Evolutionary conservation across 2,888 invertebrate species (phyloP).

Genomic region (Cistogaster globosa): DNA sequence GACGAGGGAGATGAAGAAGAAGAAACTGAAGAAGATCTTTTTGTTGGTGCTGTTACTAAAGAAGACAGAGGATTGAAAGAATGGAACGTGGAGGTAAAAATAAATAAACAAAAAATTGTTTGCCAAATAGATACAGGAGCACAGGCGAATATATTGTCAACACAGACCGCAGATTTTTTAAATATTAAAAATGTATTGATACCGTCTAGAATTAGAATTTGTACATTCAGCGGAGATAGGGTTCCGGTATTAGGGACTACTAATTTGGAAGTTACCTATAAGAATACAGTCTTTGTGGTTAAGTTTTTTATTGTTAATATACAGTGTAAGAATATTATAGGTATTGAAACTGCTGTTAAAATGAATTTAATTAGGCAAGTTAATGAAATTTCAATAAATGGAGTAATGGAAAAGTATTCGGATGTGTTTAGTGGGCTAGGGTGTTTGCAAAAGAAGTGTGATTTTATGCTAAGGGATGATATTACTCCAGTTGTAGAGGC

Average conservation of each 20-base stretch:
- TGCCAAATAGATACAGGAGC: slow-evolving; percentile 48
- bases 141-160: slow-evolving; percentile 44
- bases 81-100: too few species aligned
- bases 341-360: slow-evolving; percentile 4
- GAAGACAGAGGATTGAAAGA: too few species aligned
- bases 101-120: neutral
- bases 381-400: neutral
- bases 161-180: slow-evolving; percentile 6
- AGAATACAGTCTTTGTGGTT: neutral
- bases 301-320: neutral
- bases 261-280: neutral
- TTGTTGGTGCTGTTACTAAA: too few species aligned
- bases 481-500: neutral
- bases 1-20: neutral
- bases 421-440: neutral
- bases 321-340: neutral
- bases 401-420: neutral
- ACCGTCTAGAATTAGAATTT: slow-evolving; percentile 1
- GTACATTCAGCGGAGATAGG: neutral
- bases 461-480: neutral
- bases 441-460: neutral
- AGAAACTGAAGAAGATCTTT: too few species aligned
- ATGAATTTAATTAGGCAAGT: slow-evolving; percentile 2
- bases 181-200: slow-evolving; percentile 11
- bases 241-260: neutral